These are phyloP conservation scores for Microcaecilia unicolor DNA, from an alignment of 2,797 vertebrate genomes.

Conservation along the genomic window DNA sequence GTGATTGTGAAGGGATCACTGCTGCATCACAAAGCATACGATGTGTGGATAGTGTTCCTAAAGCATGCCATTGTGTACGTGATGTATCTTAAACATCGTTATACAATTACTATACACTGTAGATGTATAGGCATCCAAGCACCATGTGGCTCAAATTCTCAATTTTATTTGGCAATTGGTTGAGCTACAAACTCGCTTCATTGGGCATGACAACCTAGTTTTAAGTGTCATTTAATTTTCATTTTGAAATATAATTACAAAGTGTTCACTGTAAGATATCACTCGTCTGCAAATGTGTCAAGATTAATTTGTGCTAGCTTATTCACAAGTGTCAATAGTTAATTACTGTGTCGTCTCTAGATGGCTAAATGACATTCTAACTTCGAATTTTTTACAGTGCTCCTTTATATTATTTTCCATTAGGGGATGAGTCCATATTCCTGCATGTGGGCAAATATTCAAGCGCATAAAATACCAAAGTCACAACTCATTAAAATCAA, in stretches of 20 bases:
- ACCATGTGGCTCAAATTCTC: conserved; percentile 63
- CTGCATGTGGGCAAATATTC: conserved; percentile 73
- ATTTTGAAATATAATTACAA: conserved; percentile 99
- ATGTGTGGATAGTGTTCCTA: too few relatives aligned
- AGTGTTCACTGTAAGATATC: conserved; percentile 99
- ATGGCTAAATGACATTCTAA: conserved; percentile 97
- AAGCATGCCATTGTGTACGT: too few relatives aligned
- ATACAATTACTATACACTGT: conserved; percentile 50
- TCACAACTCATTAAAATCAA: conserved; percentile 71
- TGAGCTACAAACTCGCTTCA: conserved; percentile 81
- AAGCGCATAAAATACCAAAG: conserved; percentile 68
- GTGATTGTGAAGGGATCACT: too few relatives aligned
- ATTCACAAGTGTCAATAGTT: conserved; percentile 99
- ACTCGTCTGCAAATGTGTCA: conserved; percentile 99
- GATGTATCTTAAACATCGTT: too few relatives aligned
- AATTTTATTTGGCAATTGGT: conserved; percentile 71
- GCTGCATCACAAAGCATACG: too few relatives aligned
- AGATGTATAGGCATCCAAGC: conserved; percentile 55
- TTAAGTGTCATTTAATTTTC: conserved; percentile 99
- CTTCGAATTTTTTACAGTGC: conserved; percentile 74
- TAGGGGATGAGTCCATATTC: conserved; percentile 67
- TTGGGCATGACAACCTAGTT: conserved; percentile 97
- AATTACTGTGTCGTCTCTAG: conserved; percentile 99
- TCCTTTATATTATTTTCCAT: conserved; percentile 78
- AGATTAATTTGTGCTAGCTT: conserved; percentile 99